phyloP scores from a whole-genome alignment of 2,113 vertebrate species.

The Progne subis region DNA sequence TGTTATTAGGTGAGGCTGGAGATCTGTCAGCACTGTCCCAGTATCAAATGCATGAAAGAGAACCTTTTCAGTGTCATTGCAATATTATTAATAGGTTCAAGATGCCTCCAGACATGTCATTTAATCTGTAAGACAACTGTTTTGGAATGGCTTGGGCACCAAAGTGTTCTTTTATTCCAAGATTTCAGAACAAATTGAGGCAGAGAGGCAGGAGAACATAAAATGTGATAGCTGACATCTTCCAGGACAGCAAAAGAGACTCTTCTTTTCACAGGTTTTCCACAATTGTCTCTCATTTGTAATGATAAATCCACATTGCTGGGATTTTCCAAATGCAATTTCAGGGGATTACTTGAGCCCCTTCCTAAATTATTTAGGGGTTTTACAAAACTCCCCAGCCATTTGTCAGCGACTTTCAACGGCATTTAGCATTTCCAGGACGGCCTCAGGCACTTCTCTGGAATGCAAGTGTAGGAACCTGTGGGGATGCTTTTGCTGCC shows the following conservation, averaged over 20 bases:
- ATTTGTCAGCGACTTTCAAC: neutral
- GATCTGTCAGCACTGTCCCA: neutral
- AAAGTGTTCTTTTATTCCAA: neutral
- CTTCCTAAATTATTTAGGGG: neutral
- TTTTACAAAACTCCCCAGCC: neutral
- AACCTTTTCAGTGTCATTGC: neutral
- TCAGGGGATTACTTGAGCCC: neutral
- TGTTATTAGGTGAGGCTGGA: neutral
- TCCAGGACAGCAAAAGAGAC: neutral
- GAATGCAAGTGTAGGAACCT: neutral
- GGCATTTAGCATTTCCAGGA: neutral
- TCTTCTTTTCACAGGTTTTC: neutral
- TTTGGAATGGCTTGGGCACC: neutral
- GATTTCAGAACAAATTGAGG: neutral
- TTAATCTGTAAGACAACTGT: neutral
- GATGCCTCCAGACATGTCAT: neutral
- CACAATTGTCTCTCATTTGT: neutral
- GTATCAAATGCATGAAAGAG: neutral
- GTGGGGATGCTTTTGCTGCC: neutral
- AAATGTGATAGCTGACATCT: neutral
- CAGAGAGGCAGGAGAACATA: neutral
- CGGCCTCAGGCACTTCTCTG: neutral
- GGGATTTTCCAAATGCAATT: neutral
- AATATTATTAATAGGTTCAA: neutral
- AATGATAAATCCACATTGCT: neutral